Evolutionary conservation across 2,797 vertebrate genomes (phyloP), one percentile per base, ranked within the genome.

Genomic region (Austrolebias charrua): DNA sequence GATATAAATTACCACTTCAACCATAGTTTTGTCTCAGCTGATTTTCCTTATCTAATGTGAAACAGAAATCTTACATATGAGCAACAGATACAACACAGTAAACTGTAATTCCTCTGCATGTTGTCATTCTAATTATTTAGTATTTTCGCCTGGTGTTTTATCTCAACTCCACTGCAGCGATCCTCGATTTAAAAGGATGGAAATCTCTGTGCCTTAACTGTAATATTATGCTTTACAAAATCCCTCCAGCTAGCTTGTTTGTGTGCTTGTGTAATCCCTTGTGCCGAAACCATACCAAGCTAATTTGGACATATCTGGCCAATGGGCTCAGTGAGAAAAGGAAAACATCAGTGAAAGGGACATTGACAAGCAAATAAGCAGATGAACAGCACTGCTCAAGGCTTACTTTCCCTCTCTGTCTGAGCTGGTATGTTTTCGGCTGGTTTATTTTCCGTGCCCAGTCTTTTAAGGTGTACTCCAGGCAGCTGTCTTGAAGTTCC

Each of bases 301-400:
- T 81, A 66, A 82, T 88, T 86, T 86, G 69, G 72, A 77, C 72
- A 67, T 69, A 65, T 71, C 44, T 80, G 52, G 63, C 69, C 69
- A 33, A 38, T 55, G 73, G 60, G 65, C 73, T 73, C 38, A 28
- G 19, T 63, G 53, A 79, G 60, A 64, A 78, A 78, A 35, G 19
- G 73, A 69, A 80, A 78, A 72, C 60, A 63, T 38, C 47, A 57
- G 69, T 16, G 60, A 62, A 60, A 64, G 60, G 46, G 75, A 76
- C 55, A 33, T 47, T 15, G 73, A 71, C 61, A 68, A 79, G 80
- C 63, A 77, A 81, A 89, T 81, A 52, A 79, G 66, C 49, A 71
- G 67, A 77, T 67, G 66, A 79, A 77, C 69, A 76, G 44, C n/a
- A 15, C 1, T 1, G 29, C 48, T 67, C 53, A 56, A 43, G 56